These are phyloP conservation scores for Neostethus bicornis DNA, from an alignment of 2,797 vertebrate species.

Conservation along the genomic window DNA sequence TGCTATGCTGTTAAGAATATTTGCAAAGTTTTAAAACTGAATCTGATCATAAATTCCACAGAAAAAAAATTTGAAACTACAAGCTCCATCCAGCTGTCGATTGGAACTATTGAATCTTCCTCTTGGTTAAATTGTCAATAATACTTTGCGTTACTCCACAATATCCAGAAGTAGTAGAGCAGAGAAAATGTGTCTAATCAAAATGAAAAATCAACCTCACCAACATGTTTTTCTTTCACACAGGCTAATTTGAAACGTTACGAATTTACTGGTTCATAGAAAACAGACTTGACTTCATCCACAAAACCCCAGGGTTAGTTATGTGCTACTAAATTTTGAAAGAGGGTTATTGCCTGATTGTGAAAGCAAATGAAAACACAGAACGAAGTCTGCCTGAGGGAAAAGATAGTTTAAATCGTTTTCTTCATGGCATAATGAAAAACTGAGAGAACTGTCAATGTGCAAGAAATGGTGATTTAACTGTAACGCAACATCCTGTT, in stretches of 20 bases:
- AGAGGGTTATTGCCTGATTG: constrained; percentile 16
- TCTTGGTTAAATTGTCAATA: constrained; percentile 3
- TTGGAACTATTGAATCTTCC: not conserved
- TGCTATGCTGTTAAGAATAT: too few relatives aligned
- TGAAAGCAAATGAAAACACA: constrained; percentile 22
- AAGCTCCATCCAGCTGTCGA: not conserved
- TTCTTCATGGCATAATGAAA: constrained; percentile 6
- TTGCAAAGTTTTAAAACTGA: constrained; percentile 28
- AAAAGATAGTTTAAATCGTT: constrained; percentile 9
- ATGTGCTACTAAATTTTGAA: constrained; percentile 24
- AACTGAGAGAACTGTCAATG: constrained; percentile 7
- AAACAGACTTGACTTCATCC: constrained; percentile 14
- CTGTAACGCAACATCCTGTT: constrained; percentile 1
- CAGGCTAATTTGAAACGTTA: not conserved
- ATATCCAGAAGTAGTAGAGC: constrained; percentile 15
- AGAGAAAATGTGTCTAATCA: constrained; percentile 8
- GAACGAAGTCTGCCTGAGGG: constrained; percentile 7
- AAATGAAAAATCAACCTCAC: constrained; percentile 8
- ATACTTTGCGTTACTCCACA: constrained; percentile 1
- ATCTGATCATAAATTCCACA: constrained; percentile 7
- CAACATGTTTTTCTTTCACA: constrained; percentile 5
- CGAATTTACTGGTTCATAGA: constrained; percentile 5
- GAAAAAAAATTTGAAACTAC: not conserved
- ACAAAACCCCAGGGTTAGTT: constrained; percentile 4
- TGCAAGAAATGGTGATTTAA: constrained; percentile 25